Percentiles rank a stretch among this genome's conserved stretches.
Conservation (phyloP, 1,140 invertebrate species). For the Bombus sylvicola region DNA sequence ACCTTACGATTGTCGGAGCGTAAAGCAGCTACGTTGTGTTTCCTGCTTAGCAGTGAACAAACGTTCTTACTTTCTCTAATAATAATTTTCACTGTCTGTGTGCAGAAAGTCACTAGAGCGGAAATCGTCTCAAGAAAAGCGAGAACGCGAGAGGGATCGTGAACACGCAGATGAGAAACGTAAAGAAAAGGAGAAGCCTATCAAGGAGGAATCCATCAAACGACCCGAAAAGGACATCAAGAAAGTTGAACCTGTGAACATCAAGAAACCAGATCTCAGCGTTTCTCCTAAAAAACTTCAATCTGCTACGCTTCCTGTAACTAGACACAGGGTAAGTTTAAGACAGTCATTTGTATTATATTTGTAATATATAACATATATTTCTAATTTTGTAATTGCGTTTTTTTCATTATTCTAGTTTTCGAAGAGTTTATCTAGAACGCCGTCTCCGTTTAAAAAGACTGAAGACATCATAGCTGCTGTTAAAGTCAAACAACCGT, state of each 20-base stretch:
- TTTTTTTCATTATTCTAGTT: conserved; percentile 75
- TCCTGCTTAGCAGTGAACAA: conserved; percentile 29
- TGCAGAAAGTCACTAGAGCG: conserved; percentile 75
- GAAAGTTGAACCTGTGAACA: conserved; percentile 70
- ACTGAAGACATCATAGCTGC: conserved; percentile 87
- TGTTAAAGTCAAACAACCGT: conserved; percentile 74
- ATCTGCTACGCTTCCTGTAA: conserved; percentile 73
- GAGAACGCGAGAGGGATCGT: conserved; percentile 82
- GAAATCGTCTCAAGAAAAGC: conserved; percentile 75
- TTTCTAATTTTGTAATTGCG: background rate
- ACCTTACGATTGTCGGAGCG: conserved; percentile 56
- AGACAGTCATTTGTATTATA: background rate
- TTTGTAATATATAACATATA: background rate
- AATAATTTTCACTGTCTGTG: conserved; percentile 31
- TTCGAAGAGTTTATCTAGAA: conserved; percentile 89
- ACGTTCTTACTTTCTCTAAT: background rate
- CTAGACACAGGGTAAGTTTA: conserved; percentile 77
- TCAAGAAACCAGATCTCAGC: conserved; percentile 74
- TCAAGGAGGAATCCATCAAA: conserved; percentile 74
- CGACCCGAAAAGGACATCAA: conserved; percentile 77
- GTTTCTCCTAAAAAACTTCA: conserved; percentile 80
- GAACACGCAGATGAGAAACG: conserved; percentile 80
- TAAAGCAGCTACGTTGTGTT: conserved; percentile 48
- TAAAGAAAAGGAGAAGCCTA: conserved; percentile 79
- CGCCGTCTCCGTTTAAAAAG: conserved; percentile 91